Base-by-base conservation (phyloP, 2,888 invertebrate genomes). In the Labia minor region DNA sequence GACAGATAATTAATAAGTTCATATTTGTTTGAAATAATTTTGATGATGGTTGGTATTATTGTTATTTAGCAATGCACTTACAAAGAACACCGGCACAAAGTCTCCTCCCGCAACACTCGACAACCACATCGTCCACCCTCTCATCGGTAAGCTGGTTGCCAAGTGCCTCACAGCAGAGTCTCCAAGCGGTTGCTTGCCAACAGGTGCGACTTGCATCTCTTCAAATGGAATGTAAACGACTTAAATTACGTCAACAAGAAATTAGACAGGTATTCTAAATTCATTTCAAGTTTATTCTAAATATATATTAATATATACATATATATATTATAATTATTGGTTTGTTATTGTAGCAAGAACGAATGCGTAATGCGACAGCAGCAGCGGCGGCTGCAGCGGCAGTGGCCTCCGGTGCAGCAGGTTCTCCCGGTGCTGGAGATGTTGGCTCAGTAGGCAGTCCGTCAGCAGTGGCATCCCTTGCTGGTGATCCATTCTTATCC, bases 201-300 rank as follows among this genome's bases (percentile, higher is more conserved):
- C 89, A 89, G 77, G 80, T 89, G 69, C 84, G 91, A 72, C 82
- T 92, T 69, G 90, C 90, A 77, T 89, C 90, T 68, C 81, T 95
- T 72, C 91, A 94, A 77, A 84, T 91, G 76, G 95, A 95, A 80
- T 83, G 93, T 70, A 94, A 95, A 77, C 85, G 89, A 74, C 85
- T 95, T 72, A 92, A 92, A 79, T 87, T 90, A 74, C 84, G 93
- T 73, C 92, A 92, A 78, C 90, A 91, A 79, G 93, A 94, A 81
- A 92, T 94, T 74, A 84, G 90, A 76, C 92, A 92, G 86, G 90
- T 89, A 79, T 73, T n/a, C n/a, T n/a, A n/a, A n/a, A n/a, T n/a
- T 72, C 18, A 20, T 14, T 37, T 37, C 65, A 14, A 49, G n/a
- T 21, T 18, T 62, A 19, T 8, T 26, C 19, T 21, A 61, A 37